Conservation (phyloP, 2,113 vertebrate genomes). For the Lophotis ruficrista region DNA sequence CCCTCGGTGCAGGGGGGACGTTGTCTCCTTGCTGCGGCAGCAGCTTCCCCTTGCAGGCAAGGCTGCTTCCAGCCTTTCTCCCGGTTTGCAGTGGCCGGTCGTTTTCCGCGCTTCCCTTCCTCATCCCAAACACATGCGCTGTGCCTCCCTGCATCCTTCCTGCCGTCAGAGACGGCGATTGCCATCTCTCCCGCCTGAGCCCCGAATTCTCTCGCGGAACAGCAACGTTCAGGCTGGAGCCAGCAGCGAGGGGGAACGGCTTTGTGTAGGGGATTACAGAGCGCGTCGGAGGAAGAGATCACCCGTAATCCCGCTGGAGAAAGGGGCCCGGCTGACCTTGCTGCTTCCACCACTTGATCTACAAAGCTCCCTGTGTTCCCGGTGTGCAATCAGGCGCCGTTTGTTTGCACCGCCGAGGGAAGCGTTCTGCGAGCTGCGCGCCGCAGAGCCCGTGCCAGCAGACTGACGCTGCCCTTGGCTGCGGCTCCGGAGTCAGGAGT, state of each 20-base stretch:
- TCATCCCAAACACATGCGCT: fast-evolving
- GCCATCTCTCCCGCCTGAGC: neutral
- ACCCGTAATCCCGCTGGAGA: conserved; percentile 14
- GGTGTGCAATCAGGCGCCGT: conserved; percentile 1
- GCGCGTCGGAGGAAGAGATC: neutral
- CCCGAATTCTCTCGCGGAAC: neutral
- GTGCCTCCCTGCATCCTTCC: conserved; percentile 5
- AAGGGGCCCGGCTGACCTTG: conserved; percentile 4
- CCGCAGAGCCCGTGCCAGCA: neutral
- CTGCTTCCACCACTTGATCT: conserved; percentile 16
- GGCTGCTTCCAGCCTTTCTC: neutral
- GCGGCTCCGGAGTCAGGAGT: neutral
- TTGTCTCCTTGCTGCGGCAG: too few relatives aligned
- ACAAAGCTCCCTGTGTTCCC: conserved; percentile 21
- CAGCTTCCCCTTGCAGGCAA: neutral
- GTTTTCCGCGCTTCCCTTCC: neutral
- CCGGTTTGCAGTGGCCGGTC: fast-evolving
- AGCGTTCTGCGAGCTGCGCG: neutral
- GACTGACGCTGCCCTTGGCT: neutral
- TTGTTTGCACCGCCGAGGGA: neutral
- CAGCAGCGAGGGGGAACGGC: neutral
- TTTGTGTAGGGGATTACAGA: neutral
- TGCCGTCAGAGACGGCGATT: neutral
- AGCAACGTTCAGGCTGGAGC: neutral
- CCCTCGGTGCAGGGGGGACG: neutral